Evolutionary conservation across 2,888 invertebrate species (phyloP).

Genomic region (Dysmachus trigonus): DNA sequence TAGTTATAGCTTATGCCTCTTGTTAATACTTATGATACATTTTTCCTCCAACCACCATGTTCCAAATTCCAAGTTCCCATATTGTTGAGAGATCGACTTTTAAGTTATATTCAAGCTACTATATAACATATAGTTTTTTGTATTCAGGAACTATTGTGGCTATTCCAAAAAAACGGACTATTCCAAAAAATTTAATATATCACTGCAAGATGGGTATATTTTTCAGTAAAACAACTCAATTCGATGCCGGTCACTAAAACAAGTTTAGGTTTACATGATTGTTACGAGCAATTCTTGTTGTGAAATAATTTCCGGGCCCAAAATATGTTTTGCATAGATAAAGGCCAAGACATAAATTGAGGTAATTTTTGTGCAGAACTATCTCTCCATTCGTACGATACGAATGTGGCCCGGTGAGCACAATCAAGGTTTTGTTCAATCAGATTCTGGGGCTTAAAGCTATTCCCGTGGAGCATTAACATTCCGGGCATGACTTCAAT

Average conservation of each 20-base stretch:
- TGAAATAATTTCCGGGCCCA: not conserved
- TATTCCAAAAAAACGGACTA: too few species aligned
- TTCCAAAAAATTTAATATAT: too few species aligned
- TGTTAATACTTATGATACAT: too few species aligned
- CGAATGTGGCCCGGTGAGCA: not conserved
- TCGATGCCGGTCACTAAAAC: too few species aligned
- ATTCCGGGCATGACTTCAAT: conserved; percentile 15
- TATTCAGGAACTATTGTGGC: not conserved
- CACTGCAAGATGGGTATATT: too few species aligned
- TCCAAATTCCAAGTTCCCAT: too few species aligned
- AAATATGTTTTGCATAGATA: not conserved
- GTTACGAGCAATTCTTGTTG: not conserved
- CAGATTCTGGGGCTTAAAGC: not conserved
- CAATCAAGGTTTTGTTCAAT: not conserved
- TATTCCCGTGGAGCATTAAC: not conserved
- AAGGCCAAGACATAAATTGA: not conserved
- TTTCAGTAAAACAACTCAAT: too few species aligned
- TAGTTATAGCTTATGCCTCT: too few species aligned
- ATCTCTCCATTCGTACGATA: not conserved
- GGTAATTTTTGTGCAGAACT: not conserved
- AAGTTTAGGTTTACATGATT: too few species aligned
- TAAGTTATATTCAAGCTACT: too few species aligned
- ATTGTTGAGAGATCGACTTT: too few species aligned
- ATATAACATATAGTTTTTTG: not conserved
- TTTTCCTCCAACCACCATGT: too few species aligned